Base-by-base conservation (phyloP, 2,888 invertebrate genomes). In the Pristionchus entomophagus region DNA sequence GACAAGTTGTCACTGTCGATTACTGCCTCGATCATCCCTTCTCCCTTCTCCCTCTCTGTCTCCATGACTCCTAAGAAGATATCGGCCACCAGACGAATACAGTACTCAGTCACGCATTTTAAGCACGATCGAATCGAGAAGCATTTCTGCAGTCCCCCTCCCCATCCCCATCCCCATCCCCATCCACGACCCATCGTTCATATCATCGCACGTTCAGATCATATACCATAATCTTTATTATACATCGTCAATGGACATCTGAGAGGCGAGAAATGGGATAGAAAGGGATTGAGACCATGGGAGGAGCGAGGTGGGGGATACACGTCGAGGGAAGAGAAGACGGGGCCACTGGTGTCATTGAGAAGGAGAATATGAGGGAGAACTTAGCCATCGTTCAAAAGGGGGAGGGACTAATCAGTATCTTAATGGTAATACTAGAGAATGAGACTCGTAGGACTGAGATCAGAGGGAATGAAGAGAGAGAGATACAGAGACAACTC, bases 171-270 rank as follows among this genome's bases (percentile, higher is more conserved):
- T 4, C 32, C 69, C 77, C 41, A n/a, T 10, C 35, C 10, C 69
- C 6, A 29, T 49, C 45, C 51, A 19, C 78, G 10, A 49, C 49
- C 22, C 51, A n/a, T 49, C 32, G 29, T 80, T n/a, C n/a, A n/a
- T n/a, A n/a, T n/a, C n/a, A 10, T 22, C 51, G 26, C 45, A 41
- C 29, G 45, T 2, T 22, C 22, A 41, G 10, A 35, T 73, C 22
- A 73, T 73, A 73, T n/a, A 29, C n/a, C n/a, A 73, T 73, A 73
- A 45, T 73, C 29, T 73, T 73, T 73, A 73, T 73, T 73, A 73
- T 73, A 73, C 73, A 26, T 41, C 41, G 22, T 41, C n/a, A 26
- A 35, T 32, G 14, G 62, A 69, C 69, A 69, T 69, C 12, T 6
- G 78, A 51, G 6, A 49, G 78, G 49, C 26, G 49, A 78, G 78